phyloP scores from a whole-genome alignment of 2,113 vertebrate species.

The Bubo bubo region DNA sequence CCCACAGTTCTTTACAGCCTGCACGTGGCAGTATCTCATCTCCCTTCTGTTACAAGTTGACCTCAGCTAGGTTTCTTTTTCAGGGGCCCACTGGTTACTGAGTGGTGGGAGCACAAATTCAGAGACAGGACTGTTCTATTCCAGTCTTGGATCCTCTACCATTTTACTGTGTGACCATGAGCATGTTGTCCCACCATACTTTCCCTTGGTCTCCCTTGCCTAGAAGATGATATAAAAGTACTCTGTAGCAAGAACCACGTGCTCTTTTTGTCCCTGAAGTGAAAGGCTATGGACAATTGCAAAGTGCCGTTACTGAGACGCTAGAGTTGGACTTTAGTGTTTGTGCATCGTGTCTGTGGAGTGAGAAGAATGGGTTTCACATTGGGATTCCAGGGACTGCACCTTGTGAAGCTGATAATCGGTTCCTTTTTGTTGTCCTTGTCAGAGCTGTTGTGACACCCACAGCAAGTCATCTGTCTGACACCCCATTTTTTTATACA shows the following conservation, averaged over 20 bases:
- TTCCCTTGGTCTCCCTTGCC: background rate
- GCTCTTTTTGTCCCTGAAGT: background rate
- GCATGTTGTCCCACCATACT: background rate
- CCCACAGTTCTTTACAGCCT: background rate
- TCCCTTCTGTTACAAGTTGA: background rate
- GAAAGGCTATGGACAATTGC: background rate
- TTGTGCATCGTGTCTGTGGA: background rate
- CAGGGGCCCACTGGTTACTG: background rate
- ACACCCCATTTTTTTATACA: background rate
- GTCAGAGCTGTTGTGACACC: background rate
- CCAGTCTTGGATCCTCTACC: background rate
- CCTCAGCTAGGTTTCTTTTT: background rate
- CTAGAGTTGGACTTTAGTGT: background rate
- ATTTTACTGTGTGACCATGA: background rate
- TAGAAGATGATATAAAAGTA: background rate
- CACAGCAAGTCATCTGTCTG: background rate
- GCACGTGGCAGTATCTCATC: background rate
- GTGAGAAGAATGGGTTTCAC: background rate
- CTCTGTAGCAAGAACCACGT: background rate
- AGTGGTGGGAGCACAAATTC: background rate
- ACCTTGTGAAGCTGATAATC: background rate
- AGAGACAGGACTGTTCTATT: background rate
- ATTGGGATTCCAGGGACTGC: background rate
- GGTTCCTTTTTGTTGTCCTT: background rate
- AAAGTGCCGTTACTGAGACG: background rate